Evolutionary conservation across 2,797 vertebrate species (phyloP).

Genomic region (Erpetoichthys calabaricus): DNA sequence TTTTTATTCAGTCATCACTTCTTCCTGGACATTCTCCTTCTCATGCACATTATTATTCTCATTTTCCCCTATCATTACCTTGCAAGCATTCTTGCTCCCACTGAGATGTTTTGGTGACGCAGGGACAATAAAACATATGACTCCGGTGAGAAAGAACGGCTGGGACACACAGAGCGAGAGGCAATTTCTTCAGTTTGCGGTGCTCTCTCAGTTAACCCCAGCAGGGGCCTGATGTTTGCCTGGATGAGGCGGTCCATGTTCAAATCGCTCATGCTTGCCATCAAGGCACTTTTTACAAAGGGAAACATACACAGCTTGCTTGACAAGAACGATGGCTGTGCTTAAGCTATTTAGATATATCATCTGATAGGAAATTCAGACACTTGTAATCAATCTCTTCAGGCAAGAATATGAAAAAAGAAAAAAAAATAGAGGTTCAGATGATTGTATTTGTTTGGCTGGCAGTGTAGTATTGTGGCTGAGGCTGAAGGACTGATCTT

Average conservation of each 20-base stretch:
- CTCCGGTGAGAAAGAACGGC: slow-evolving; percentile 29
- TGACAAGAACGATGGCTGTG: no score
- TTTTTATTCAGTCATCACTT: not conserved
- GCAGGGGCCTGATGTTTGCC: slow-evolving; percentile 41
- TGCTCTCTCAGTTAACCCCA: slow-evolving; percentile 30
- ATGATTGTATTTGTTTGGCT: no score
- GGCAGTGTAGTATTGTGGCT: no score
- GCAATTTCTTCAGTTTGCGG: slow-evolving; percentile 49
- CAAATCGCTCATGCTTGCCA: slow-evolving; percentile 33
- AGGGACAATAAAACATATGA: slow-evolving; percentile 48
- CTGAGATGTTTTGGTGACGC: slow-evolving; percentile 56
- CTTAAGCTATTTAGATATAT: no score
- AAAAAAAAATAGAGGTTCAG: no score
- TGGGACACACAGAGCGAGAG: slow-evolving; percentile 22
- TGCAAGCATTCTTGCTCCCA: slow-evolving; percentile 58
- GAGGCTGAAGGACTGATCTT: no score
- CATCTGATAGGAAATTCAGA: no score
- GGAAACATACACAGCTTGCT: slow-evolving; percentile 23
- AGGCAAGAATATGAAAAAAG: no score
- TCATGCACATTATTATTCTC: slow-evolving; percentile 50
- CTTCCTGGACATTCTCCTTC: slow-evolving; percentile 15
- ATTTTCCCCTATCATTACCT: slow-evolving; percentile 60
- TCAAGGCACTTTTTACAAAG: slow-evolving; percentile 32
- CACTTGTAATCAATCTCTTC: no score
- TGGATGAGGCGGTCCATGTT: slow-evolving; percentile 34